Conservation (phyloP, 2,797 vertebrate genomes). For the Squalus acanthias region DNA sequence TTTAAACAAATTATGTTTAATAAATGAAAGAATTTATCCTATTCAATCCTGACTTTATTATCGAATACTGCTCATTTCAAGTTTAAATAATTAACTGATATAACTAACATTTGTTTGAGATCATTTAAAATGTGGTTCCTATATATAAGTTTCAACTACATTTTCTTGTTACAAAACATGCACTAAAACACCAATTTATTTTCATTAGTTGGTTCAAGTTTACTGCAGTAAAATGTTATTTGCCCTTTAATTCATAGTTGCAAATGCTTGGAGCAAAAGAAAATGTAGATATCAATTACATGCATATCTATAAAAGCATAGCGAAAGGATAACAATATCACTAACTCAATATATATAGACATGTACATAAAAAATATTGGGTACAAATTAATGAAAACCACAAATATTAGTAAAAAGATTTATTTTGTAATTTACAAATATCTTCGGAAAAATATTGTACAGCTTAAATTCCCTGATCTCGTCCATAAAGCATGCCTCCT, state of each 20-base stretch:
- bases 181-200: background rate
- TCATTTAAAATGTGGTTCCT: background rate
- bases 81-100: constrained; percentile 5
- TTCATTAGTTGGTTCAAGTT: background rate
- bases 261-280: background rate
- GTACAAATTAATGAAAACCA: background rate
- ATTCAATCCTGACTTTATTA: constrained; percentile 18
- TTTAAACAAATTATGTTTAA: constrained; percentile 16
- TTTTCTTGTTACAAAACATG: background rate
- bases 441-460: background rate
- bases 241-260: background rate
- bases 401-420: background rate
- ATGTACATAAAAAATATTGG: background rate
- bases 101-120: background rate
- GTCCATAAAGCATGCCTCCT: background rate
- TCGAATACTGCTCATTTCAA: background rate
- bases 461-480: background rate
- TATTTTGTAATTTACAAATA: background rate
- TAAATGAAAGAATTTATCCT: constrained; percentile 25
- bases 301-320: background rate
- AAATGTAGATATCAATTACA: background rate
- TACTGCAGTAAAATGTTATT: background rate
- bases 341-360: background rate
- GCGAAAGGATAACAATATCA: background rate
- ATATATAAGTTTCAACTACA: background rate